Evolutionary conservation across 35 echinoderm and acorn worm species (phyloP).

Genomic region (Ptychodera flava): DNA sequence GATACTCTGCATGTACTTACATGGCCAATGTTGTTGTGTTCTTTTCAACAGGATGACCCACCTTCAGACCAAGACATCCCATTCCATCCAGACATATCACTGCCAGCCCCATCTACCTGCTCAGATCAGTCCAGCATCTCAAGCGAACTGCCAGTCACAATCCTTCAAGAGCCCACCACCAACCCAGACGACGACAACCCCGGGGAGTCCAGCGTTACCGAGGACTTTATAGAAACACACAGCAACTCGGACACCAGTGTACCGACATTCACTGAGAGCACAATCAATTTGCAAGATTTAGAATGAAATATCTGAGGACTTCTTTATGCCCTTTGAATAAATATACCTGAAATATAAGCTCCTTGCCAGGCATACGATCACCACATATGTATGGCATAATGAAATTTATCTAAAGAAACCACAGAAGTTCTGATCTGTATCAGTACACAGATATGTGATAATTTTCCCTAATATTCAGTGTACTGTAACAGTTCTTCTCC

Average conservation of each 20-base stretch:
- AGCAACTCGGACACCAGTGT: background rate
- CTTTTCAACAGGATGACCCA: background rate
- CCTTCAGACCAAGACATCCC: background rate
- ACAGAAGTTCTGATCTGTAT: too few species aligned
- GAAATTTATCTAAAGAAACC: too few species aligned
- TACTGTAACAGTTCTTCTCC: too few species aligned
- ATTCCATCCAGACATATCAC: background rate
- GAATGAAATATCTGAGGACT: too few species aligned
- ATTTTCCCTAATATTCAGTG: too few species aligned
- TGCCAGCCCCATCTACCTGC: background rate
- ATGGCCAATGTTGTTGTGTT: too few species aligned
- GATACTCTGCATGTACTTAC: too few species aligned
- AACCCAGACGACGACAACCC: background rate
- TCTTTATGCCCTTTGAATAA: too few species aligned
- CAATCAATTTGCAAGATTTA: slow-evolving; percentile 18
- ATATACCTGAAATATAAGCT: too few species aligned
- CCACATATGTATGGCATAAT: too few species aligned
- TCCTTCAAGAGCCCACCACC: background rate
- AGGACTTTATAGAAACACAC: background rate
- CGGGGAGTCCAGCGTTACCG: background rate
- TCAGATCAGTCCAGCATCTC: background rate
- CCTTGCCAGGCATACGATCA: too few species aligned
- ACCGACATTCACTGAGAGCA: slow-evolving; percentile 7
- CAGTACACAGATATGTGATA: too few species aligned
- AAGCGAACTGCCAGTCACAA: background rate